Evolutionary conservation across 53 echinoderm and acorn worm species (phyloP).

Genomic region (Glandiceps talaboti): DNA sequence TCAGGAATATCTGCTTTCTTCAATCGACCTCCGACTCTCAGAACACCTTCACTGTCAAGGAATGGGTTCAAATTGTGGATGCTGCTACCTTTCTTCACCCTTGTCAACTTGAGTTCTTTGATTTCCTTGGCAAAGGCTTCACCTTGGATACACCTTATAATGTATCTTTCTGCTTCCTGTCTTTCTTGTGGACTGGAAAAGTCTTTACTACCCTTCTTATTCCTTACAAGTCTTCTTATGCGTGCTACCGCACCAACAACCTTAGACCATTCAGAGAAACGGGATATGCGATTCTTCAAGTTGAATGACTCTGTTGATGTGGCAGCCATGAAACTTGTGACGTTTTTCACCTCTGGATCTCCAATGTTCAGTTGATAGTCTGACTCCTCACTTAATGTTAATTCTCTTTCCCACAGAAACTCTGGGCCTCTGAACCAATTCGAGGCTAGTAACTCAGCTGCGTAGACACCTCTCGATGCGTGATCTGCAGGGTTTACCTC

Average conservation of each 20-base stretch:
- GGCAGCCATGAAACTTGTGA: background rate
- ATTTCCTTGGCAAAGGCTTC: no score
- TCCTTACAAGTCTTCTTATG: background rate
- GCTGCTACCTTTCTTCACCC: no score
- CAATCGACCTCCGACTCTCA: slow-evolving; percentile 28
- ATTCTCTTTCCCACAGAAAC: slow-evolving; percentile 18
- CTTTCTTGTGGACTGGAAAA: background rate
- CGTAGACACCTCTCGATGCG: slow-evolving; percentile 17
- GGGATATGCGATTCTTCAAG: background rate
- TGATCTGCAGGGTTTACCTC: slow-evolving; percentile 24
- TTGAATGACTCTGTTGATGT: background rate
- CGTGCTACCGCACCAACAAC: background rate
- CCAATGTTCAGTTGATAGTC: background rate
- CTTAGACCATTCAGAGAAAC: background rate
- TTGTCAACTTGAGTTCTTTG: no score
- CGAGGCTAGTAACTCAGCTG: background rate
- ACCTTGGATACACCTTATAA: no score
- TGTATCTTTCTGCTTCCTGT: no score
- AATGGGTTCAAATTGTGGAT: no score
- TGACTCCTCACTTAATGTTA: background rate
- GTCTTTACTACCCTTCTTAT: background rate
- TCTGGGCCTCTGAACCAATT: slow-evolving; percentile 16
- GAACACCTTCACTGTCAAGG: slow-evolving; percentile 25
- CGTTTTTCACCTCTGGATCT: background rate
- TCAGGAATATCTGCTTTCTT: slow-evolving; percentile 12